These are phyloP conservation scores for Palloptera scutellata DNA, from an alignment of 2,888 invertebrate species.

Conservation along the genomic window DNA sequence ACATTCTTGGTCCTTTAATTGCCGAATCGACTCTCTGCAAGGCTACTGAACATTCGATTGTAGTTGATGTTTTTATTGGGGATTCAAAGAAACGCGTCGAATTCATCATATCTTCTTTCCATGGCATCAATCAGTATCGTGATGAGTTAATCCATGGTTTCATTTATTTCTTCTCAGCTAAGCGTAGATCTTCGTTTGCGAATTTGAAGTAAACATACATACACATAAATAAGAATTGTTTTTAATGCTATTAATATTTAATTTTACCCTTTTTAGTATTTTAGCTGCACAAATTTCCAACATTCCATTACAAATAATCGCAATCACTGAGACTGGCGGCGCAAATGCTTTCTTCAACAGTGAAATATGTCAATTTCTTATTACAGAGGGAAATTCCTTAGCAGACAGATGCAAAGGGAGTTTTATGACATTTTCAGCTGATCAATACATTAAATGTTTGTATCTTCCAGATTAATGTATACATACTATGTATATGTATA, in stretches of 20 bases:
- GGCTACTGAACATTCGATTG: conserved; percentile 78
- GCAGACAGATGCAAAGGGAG: conserved; percentile 90
- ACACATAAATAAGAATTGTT: not conserved
- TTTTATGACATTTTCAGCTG: conserved; percentile 89
- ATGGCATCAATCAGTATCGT: conserved; percentile 90
- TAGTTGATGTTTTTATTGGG: conserved; percentile 90
- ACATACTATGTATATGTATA: no score
- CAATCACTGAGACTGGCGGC: conserved; percentile 89
- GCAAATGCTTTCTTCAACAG: conserved; percentile 90
- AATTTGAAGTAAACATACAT: conserved; percentile 78
- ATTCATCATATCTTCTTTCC: conserved; percentile 93
- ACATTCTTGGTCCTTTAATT: conserved; percentile 86
- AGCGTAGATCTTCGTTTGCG: conserved; percentile 91
- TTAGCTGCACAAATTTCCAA: conserved; percentile 93
- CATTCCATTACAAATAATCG: conserved; percentile 91
- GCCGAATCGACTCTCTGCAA: conserved; percentile 79
- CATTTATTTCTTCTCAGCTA: conserved; percentile 93
- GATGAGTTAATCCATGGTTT: conserved; percentile 94
- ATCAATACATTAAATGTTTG: conserved; percentile 86
- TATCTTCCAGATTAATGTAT: conserved; percentile 29
- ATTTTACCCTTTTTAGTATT: conserved; percentile 68
- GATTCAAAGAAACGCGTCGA: conserved; percentile 88
- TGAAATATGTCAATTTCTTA: conserved; percentile 86
- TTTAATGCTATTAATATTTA: conserved; percentile 5
- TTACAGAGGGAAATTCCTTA: conserved; percentile 91